Base-by-base conservation (phyloP, 1,140 invertebrate species). In the Venustaconcha ellipsiformis region DNA sequence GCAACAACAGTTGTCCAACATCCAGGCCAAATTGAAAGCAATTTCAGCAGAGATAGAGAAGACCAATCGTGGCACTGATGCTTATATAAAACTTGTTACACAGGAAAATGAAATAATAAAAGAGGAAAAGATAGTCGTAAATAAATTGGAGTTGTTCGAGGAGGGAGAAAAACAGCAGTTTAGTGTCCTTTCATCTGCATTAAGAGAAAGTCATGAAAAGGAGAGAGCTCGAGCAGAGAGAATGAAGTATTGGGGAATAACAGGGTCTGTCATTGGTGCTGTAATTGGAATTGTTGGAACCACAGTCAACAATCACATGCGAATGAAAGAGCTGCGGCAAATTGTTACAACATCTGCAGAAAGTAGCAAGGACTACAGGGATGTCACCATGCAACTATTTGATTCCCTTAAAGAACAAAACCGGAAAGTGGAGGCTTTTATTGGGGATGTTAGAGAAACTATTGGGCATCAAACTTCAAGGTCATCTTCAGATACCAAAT, bases 231-330 rank as follows among this genome's bases (percentile, higher is more conserved):
- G 94, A 84, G 93, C 93, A 17, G 94, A 95, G 85, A 91, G 93
- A 79, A 95, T 94, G 72, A 95, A 95, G 87, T 95, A 95, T 83
- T 94, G 94, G 93, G 94, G 94, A 69, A 92, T 95, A 65, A 92
- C 94, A 26, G 94, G 93, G 18, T 94, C 94, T 11, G 89, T 94
- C 79, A 86, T 94, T 62, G 94, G 94, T 23, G 94, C 94, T 55
- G 86, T 92, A 0, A 90, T 94, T 12, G 94, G 94, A 23, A 93
- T 94, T 77, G 84, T 93, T 11, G 94, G 93, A 55, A 93, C 92
- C 11, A 92, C 93, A 6, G 89, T 94, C 48, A 94, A 93, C 83
- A 94, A 93, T 81, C 89, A 91, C 70, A 85, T 93, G 20, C 92
- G 93, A 83, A 94, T 94, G 93, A 90, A 90, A 67, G 93, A 94